These are phyloP conservation scores for Propithecus coquereli DNA, from an alignment of 2,113 vertebrate species.

Conservation along the genomic window DNA sequence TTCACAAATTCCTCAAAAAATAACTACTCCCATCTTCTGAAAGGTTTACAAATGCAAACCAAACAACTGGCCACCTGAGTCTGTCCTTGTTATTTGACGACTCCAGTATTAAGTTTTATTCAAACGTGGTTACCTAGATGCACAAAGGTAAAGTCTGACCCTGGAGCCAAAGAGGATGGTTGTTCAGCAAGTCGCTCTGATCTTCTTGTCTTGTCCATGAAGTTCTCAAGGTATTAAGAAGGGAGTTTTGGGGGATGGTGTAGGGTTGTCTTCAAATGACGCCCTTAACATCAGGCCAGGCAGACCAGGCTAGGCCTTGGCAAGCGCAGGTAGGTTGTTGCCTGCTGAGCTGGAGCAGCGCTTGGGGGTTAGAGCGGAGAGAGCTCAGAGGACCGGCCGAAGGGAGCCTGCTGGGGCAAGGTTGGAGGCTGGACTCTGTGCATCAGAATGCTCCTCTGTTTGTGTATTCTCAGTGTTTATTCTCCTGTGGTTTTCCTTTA, in stretches of 20 bases:
- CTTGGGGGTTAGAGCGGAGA: not conserved
- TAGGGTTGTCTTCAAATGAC: not conserved
- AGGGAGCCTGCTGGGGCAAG: not conserved
- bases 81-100: not conserved
- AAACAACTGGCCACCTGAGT: not conserved
- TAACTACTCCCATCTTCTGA: not conserved
- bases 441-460: not conserved
- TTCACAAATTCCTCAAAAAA: constrained; percentile 7
- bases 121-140: not conserved
- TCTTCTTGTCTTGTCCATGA: not conserved
- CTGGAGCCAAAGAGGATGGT: not conserved
- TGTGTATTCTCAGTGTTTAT: not conserved
- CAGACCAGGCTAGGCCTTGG: not conserved
- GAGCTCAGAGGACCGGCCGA: not conserved
- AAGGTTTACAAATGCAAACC: not conserved
- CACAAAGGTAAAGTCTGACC: not conserved
- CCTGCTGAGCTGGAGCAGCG: not conserved
- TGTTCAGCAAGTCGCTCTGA: not conserved
- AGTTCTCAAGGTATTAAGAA: not conserved
- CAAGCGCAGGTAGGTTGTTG: not conserved
- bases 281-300: not conserved
- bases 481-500: not conserved
- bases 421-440: not conserved
- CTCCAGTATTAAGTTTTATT: not conserved
- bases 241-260: not conserved